Percentiles rank a stretch among this genome's conserved stretches.
phyloP scores from a whole-genome alignment of 2,113 vertebrate species.

The Oryzias woworae region DNA sequence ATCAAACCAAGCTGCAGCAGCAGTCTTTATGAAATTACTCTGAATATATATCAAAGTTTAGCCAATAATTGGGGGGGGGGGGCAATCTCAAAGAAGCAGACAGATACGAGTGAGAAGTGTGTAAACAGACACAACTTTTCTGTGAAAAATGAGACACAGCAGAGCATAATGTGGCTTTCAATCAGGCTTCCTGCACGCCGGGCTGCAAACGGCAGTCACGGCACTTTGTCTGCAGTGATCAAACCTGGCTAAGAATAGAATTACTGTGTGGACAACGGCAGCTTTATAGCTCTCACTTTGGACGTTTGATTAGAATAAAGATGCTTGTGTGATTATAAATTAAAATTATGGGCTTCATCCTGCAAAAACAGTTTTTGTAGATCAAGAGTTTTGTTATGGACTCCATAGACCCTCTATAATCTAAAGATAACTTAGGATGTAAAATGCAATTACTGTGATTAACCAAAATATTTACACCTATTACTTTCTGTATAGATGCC shows the following conservation, averaged over 20 bases:
- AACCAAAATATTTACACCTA: too few species aligned
- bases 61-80: slow-evolving; percentile 4
- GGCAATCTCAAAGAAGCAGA: neutral
- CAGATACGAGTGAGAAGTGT: neutral
- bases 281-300: neutral
- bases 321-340: slow-evolving; percentile 8
- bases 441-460: too few species aligned
- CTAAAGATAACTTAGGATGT: too few species aligned
- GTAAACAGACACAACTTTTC: neutral
- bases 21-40: too few species aligned
- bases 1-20: too few species aligned
- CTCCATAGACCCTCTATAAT: too few species aligned
- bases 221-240: slow-evolving; percentile 1
- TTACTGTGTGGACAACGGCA: neutral
- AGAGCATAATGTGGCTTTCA: neutral
- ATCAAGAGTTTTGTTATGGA: too few species aligned
- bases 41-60: neutral
- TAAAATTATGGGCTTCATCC: too few species aligned
- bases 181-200: neutral
- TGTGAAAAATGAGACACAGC: slow-evolving; percentile 1
- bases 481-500: too few species aligned
- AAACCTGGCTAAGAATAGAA: slow-evolving; percentile 4
- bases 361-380: too few species aligned
- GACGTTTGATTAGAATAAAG: neutral
- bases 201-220: neutral